A percentile compares a stretch with the other conserved stretches of the same genome.
phyloP scores from a whole-genome alignment of 92 coral and sea anemone species.

The Micromussa lordhowensis region DNA sequence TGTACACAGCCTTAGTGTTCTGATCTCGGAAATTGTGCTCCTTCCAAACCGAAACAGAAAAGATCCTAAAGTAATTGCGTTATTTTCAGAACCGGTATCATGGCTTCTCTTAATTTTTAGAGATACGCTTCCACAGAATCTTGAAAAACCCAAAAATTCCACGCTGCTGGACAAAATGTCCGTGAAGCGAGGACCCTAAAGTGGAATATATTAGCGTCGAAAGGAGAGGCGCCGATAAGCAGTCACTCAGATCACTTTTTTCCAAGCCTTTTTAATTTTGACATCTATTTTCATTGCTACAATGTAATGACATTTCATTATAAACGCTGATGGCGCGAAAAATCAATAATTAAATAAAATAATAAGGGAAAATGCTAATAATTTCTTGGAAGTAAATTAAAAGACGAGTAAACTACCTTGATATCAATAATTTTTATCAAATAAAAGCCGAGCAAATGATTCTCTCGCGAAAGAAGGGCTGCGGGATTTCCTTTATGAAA shows the following conservation, averaged over 20 bases:
- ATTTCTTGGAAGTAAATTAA: background rate
- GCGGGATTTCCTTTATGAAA: background rate
- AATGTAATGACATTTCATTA: background rate
- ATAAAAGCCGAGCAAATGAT: background rate
- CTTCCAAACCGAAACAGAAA: no score
- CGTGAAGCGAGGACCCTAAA: background rate
- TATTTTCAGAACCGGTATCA: no score
- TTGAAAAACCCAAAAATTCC: no score
- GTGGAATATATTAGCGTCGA: background rate
- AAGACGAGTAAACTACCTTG: background rate
- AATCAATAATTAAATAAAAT: background rate
- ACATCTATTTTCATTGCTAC: background rate
- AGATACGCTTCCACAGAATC: no score
- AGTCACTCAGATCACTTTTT: background rate
- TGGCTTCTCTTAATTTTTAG: no score
- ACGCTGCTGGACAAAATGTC: no score
- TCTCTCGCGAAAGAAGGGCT: background rate
- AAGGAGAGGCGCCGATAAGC: background rate
- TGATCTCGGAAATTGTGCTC: no score
- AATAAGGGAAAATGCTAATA: background rate
- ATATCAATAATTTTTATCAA: background rate
- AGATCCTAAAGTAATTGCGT: no score
- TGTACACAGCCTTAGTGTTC: no score
- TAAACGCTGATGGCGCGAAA: background rate
- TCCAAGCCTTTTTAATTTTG: background rate